phyloP scores from a whole-genome alignment of 2,888 invertebrate species.

The Caenorhabditis auriculariae region DNA sequence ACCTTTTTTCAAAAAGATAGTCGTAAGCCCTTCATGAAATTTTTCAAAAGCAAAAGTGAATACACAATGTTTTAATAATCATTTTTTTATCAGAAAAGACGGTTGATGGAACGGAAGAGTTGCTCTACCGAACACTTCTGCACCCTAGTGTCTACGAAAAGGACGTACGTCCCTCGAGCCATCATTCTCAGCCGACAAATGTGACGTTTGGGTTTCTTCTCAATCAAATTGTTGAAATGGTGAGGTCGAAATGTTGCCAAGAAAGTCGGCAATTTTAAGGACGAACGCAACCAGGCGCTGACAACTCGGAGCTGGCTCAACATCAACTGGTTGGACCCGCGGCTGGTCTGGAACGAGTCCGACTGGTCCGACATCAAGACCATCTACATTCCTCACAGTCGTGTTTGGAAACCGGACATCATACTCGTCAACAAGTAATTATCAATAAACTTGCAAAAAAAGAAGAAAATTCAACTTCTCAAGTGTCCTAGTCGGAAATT shows the following conservation, averaged over 20 bases:
- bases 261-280: conserved; percentile 31
- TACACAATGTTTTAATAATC: no score
- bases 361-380: conserved; percentile 59
- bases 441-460: no score
- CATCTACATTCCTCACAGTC: conserved; percentile 60
- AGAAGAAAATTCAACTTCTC: no score
- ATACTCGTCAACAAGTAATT: conserved; percentile 62
- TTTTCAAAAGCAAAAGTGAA: no score
- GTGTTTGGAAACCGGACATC: conserved; percentile 62
- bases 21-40: no score
- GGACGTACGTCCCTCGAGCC: conserved; percentile 75
- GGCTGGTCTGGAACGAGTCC: conserved; percentile 36
- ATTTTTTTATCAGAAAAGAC: conserved; percentile 34
- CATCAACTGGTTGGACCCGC: conserved; percentile 61
- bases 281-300: conserved; percentile 62
- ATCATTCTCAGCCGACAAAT: conserved; percentile 76
- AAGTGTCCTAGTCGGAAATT: no score
- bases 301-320: conserved; percentile 63
- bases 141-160: conserved; percentile 72
- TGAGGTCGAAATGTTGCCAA: conserved; percentile 59
- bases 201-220: conserved; percentile 81
- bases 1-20: no score
- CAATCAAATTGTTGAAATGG: conserved; percentile 84
- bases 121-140: conserved; percentile 51
- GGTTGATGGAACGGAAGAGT: conserved; percentile 58